Conservation (phyloP, 2,797 vertebrate genomes). For the Scyliorhinus canicula region DNA sequence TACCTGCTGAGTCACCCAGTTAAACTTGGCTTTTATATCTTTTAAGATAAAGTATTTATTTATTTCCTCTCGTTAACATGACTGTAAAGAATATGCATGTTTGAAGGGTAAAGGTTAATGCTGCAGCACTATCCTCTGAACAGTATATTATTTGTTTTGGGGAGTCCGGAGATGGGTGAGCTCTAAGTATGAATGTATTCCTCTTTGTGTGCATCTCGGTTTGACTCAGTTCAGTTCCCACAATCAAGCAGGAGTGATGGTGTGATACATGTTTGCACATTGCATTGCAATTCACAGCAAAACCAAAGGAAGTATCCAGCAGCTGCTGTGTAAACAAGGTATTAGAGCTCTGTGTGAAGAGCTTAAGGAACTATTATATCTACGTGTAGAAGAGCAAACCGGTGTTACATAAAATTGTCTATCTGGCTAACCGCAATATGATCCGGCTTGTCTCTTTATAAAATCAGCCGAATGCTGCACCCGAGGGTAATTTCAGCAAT, state of each 20-base stretch:
- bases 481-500: background rate
- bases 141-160: background rate
- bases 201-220: background rate
- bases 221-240: conserved; percentile 2
- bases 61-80: background rate
- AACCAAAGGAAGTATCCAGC: background rate
- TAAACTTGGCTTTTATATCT: background rate
- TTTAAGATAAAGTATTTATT: background rate
- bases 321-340: conserved; percentile 19
- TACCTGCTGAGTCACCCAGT: background rate
- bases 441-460: background rate
- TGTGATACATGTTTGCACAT: background rate
- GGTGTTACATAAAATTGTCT: background rate
- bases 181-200: background rate
- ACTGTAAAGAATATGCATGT: background rate
- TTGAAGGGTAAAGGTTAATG: background rate
- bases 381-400: background rate
- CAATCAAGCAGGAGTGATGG: background rate
- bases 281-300: conserved; percentile 13
- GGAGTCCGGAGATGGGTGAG: background rate
- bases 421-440: background rate
- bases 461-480: background rate
- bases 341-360: conserved; percentile 10
- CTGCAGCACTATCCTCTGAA: background rate
- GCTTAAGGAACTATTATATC: background rate